Conservation (phyloP, 1,140 invertebrate species). For the Drosophila grimshawi region DNA sequence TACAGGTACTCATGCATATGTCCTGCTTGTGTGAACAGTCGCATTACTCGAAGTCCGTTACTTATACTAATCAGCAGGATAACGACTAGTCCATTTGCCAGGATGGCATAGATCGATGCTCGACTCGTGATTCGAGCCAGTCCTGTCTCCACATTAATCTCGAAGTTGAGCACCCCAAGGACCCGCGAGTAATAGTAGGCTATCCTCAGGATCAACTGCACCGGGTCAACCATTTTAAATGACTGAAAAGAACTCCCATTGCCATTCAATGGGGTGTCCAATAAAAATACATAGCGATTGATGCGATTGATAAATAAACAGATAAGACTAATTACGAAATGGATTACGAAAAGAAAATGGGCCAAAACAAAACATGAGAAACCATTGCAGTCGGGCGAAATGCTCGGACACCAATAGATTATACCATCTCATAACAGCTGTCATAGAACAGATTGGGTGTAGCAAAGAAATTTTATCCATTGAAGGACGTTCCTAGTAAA, state of each 20-base stretch:
- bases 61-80: background rate
- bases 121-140: conserved; percentile 7
- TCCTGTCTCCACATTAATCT: conserved; percentile 41
- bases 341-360: background rate
- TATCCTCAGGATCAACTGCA: conserved; percentile 35
- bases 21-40: background rate
- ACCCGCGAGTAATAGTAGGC: conserved; percentile 37
- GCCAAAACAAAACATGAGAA: background rate
- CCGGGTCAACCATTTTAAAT: conserved; percentile 24
- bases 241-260: background rate
- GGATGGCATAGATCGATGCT: conserved; percentile 22
- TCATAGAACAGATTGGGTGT: too few relatives aligned
- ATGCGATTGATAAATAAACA: background rate
- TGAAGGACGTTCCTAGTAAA: too few relatives aligned
- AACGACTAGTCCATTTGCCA: conserved; percentile 26
- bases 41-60: background rate
- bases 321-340: background rate
- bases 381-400: background rate
- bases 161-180: conserved; percentile 53
- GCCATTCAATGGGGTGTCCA: too few relatives aligned
- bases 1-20: conserved; percentile 47
- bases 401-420: too few relatives aligned
- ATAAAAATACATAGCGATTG: background rate
- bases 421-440: too few relatives aligned
- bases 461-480: too few relatives aligned